Evolutionary conservation across 35 echinoderm and acorn worm species (phyloP), one percentile per base, ranked within the genome.

Genomic region (Acanthaster planci): DNA sequence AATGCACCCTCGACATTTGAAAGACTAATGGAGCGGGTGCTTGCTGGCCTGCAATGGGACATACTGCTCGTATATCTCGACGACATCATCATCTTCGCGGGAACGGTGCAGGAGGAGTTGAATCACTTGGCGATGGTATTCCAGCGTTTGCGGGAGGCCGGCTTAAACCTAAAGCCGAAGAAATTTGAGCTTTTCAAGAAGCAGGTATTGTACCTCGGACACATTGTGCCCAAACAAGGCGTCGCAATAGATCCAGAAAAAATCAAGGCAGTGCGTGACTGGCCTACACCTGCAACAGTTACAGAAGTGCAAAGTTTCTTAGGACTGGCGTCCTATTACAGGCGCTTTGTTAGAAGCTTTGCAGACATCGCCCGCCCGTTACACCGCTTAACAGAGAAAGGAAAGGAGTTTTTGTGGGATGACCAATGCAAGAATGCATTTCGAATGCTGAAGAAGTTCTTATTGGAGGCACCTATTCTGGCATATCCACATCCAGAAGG

Each of bases 1-100:
- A 92, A 92, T 42, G 78, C 84, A 22, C 83, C 84, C 18, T 38
- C 60, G 26, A 86, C 55, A 5, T 92, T 92, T 38, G 84, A 92
- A 34, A 37, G 84, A 4, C 40, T 55, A 14, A 92, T 92, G 84
- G 84, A 92, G 29, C 51, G 79, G 0, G 34, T 92, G 8, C n/a
- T 92, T 23, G 78, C 37, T 6, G 84, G 90, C 22, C 52, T 92
- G 39, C 86, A 50, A n/a, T 88, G 76, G 77, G 40, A 81, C 7
- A 52, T 29, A 7, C 9, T 59, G 15, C 40, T 88, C 21, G 38
- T 88, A 38, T 89, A 83, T 83, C 51, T 89, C 21, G 78, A 89
- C 56, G 79, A 89, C 39, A 37, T 89, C 3, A 89, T 89, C n/a
- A n/a, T n/a, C n/a, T n/a, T n/a, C n/a, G n/a, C n/a, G n/a, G n/a